Evolutionary conservation across 2,888 invertebrate species (phyloP).

Genomic region (Amiota mariae): DNA sequence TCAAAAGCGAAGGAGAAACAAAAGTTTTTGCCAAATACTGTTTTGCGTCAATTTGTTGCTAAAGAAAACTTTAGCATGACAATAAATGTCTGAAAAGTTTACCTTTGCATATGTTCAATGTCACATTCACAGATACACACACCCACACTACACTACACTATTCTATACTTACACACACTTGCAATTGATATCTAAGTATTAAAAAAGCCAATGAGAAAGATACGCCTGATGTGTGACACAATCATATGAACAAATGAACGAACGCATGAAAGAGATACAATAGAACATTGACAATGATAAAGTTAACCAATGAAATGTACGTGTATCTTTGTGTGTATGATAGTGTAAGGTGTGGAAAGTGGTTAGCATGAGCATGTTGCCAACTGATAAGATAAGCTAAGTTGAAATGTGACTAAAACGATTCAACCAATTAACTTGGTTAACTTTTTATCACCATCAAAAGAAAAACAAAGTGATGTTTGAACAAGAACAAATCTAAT

Average conservation of each 20-base stretch:
- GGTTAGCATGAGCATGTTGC: conserved; percentile 12
- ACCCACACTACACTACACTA: background rate
- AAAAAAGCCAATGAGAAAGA: conserved; percentile 59
- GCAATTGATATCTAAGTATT: background rate
- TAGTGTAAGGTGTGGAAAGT: background rate
- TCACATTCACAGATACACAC: background rate
- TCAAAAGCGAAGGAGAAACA: conserved; percentile 59
- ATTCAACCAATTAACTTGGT: conserved; percentile 29
- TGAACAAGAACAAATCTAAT: background rate
- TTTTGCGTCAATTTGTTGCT: conserved; percentile 23
- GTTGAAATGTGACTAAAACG: conserved; percentile 14
- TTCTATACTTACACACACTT: background rate
- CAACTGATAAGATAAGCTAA: conserved; percentile 21
- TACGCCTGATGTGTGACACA: conserved; percentile 35
- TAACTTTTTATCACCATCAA: conserved; percentile 40
- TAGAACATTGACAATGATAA: no score
- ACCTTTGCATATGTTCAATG: background rate
- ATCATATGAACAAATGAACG: no score
- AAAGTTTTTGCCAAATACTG: conserved; percentile 50
- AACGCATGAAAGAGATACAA: no score
- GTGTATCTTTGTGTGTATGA: conserved; percentile 21
- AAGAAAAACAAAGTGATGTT: conserved; percentile 9
- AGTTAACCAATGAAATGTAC: conserved; percentile 47
- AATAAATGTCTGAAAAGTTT: conserved; percentile 47
- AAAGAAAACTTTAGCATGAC: conserved; percentile 45